Percentiles rank a stretch among this genome's conserved stretches.
phyloP scores from a whole-genome alignment of 2,113 vertebrate species.

The Hiodon tergisus region DNA sequence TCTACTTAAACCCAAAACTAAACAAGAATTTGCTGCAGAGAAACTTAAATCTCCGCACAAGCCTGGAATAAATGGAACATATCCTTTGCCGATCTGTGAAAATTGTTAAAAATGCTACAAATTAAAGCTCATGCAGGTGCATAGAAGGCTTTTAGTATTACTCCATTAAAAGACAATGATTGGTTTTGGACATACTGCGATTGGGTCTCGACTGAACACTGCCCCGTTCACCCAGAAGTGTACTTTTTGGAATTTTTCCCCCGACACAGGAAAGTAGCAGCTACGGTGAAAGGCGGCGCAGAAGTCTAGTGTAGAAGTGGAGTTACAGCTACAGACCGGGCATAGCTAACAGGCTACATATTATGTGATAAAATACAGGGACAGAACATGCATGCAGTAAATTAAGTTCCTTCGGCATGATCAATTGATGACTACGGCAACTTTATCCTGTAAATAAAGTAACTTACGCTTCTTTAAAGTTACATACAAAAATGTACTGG shows the following conservation, averaged over 20 bases:
- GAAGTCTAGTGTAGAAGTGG: neutral
- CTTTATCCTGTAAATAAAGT: neutral
- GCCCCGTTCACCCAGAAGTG: neutral
- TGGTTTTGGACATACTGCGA: neutral
- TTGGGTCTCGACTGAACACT: neutral
- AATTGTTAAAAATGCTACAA: slow-evolving; percentile 40
- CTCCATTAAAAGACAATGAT: slow-evolving; percentile 10
- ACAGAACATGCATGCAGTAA: slow-evolving; percentile 1
- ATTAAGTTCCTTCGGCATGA: neutral
- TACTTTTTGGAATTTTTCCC: neutral
- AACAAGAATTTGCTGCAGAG: slow-evolving; percentile 17
- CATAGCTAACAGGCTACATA: neutral
- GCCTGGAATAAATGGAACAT: slow-evolving; percentile 54
- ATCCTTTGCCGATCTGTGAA: slow-evolving; percentile 44
- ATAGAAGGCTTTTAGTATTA: slow-evolving; percentile 40
- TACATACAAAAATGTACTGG: slow-evolving; percentile 10
- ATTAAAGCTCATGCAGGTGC: slow-evolving; percentile 42
- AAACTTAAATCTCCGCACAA: slow-evolving; percentile 4
- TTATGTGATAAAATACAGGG: neutral
- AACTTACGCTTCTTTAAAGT: slow-evolving; percentile 2
- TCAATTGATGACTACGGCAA: neutral
- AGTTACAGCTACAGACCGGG: neutral
- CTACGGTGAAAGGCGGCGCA: no score
- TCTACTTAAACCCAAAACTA: slow-evolving; percentile 42
- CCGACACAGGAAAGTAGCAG: no score